Conservation (phyloP, 92 coral and sea anemone genomes). For the Blastomussa wellsi region DNA sequence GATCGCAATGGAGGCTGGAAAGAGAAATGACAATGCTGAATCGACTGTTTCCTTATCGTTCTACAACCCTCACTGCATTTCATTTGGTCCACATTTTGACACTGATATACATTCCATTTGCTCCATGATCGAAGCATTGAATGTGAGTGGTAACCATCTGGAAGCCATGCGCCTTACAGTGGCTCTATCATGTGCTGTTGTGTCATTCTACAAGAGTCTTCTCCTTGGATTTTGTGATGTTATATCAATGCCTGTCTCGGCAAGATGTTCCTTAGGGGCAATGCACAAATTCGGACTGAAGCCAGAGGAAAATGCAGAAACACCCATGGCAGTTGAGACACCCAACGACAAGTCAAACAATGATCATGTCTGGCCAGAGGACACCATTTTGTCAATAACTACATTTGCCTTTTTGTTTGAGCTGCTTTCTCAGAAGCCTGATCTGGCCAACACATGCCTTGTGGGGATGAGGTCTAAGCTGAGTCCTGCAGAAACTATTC, state of each 20-base stretch:
- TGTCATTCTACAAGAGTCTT: constrained; percentile 44
- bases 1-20: neutral
- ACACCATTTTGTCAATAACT: constrained; percentile 45
- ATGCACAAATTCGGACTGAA: neutral
- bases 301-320: neutral
- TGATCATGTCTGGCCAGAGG: constrained; percentile 53
- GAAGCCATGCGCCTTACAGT: constrained; percentile 69
- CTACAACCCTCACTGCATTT: constrained; percentile 36
- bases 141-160: constrained; percentile 35
- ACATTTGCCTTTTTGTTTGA: constrained; percentile 63
- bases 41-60: neutral
- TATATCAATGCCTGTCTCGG: constrained; percentile 45
- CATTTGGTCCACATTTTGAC: constrained; percentile 48
- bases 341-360: neutral
- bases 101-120: constrained; percentile 69
- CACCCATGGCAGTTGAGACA: constrained; percentile 17
- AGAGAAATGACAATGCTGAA: neutral
- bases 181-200: constrained; percentile 55
- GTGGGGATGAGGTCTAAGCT: constrained; percentile 26
- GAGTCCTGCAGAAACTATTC: constrained; percentile 19
- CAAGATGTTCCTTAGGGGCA: constrained; percentile 46
- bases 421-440: constrained; percentile 26
- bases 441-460: constrained; percentile 28
- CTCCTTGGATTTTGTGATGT: constrained; percentile 22
- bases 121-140: constrained; percentile 71